Evolutionary conservation across 1,140 invertebrate genomes (phyloP).

Genomic region (Neodiprion pinetum): DNA sequence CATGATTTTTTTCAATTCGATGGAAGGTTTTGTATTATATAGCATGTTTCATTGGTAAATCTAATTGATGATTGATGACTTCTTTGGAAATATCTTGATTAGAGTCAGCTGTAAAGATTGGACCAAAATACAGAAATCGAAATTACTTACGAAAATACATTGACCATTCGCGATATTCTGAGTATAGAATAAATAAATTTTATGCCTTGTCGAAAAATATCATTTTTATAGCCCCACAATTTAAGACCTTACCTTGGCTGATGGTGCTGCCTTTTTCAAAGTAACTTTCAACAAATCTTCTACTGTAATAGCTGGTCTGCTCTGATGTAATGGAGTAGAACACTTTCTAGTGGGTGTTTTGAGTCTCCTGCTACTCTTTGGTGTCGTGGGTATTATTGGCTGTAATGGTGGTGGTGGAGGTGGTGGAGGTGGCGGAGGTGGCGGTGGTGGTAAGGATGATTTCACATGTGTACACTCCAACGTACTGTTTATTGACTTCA

Average conservation of each 20-base stretch:
- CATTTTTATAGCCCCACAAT: neutral
- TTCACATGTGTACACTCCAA: constrained; percentile 27
- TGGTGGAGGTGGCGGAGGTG: constrained; percentile 22
- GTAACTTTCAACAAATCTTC: constrained; percentile 54
- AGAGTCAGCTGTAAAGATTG: no score
- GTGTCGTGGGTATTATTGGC: constrained; percentile 20
- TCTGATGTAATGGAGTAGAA: constrained; percentile 32
- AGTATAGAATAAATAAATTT: neutral
- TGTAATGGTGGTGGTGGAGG: constrained; percentile 3
- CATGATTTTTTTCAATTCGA: neutral
- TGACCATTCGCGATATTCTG: neutral
- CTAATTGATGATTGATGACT: no score
- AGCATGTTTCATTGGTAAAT: no score
- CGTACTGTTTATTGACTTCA: constrained; percentile 31
- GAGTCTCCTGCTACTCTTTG: constrained; percentile 20
- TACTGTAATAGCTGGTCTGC: constrained; percentile 48
- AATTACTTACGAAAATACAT: no score
- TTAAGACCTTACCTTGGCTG: constrained; percentile 34
- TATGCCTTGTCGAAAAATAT: no score
- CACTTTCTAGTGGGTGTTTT: constrained; percentile 38
- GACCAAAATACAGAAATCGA: no score
- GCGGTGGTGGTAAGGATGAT: constrained; percentile 9
- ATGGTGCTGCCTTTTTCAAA: constrained; percentile 46
- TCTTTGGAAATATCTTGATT: no score
- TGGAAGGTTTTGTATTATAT: no score